Evolutionary conservation across 2,888 invertebrate species (phyloP).

Genomic region (Eupithecia tripunctaria): DNA sequence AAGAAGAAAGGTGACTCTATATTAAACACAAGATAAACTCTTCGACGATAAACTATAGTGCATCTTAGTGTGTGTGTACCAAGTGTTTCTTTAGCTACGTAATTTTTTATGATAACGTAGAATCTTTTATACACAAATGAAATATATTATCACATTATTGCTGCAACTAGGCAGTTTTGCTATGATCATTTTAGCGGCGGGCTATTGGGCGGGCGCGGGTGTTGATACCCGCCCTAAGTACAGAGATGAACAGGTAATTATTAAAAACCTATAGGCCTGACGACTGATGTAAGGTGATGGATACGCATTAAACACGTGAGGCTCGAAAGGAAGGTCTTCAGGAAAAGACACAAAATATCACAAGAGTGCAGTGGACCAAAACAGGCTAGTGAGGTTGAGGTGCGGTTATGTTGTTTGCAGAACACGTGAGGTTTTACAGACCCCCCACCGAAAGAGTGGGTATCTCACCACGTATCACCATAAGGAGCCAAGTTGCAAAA

Average conservation of each 20-base stretch:
- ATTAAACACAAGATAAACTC: slow-evolving; percentile 3
- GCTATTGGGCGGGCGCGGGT: slow-evolving; percentile 63
- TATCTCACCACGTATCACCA: too few species aligned
- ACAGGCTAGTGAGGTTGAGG: too few species aligned
- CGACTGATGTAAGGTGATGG: not conserved
- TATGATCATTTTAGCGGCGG: slow-evolving; percentile 57
- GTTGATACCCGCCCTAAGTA: slow-evolving; percentile 59
- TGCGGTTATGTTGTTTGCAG: too few species aligned
- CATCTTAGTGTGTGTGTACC: not conserved
- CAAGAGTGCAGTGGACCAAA: too few species aligned
- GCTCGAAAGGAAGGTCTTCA: too few species aligned
- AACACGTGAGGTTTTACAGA: too few species aligned
- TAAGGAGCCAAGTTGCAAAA: too few species aligned
- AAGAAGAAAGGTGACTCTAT: too few species aligned
- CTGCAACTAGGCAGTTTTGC: slow-evolving; percentile 59
- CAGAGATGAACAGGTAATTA: slow-evolving; percentile 60
- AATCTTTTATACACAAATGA: not conserved
- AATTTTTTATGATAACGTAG: not conserved
- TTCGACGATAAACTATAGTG: not conserved
- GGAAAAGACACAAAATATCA: too few species aligned
- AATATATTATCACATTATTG: slow-evolving; percentile 31
- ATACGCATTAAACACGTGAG: not conserved
- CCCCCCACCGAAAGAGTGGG: too few species aligned
- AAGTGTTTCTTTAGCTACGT: not conserved
- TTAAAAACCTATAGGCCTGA: not conserved